Evolutionary conservation across 1,140 invertebrate species (phyloP).

Genomic region (Eueides isabella): DNA sequence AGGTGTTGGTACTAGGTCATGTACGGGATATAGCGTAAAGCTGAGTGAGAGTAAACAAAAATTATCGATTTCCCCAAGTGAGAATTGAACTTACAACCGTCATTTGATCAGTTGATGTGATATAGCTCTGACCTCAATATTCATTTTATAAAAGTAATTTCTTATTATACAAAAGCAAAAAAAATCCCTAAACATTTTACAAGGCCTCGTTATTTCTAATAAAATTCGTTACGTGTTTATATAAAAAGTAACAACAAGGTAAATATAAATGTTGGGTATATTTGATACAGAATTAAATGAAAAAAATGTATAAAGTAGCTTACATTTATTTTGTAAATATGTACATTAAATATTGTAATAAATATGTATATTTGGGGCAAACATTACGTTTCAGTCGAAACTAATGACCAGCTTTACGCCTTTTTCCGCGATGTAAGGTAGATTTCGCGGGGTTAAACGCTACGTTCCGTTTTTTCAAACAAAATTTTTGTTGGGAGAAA

Average conservation of each 20-base stretch:
- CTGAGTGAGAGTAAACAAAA: no score
- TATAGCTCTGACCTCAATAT: background rate
- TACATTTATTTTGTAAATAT: background rate
- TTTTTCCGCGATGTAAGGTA: no score
- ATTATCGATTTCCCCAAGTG: no score
- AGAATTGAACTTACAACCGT: no score
- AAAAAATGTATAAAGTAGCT: background rate
- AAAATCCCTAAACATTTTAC: background rate
- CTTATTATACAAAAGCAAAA: background rate
- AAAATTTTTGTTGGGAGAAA: no score
- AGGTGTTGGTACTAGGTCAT: no score
- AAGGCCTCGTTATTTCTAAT: conserved; percentile 4
- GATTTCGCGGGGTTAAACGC: no score
- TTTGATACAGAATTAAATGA: background rate
- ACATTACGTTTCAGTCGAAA: background rate
- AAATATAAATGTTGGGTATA: background rate
- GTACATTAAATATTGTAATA: background rate
- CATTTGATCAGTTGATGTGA: no score
- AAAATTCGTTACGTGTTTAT: background rate
- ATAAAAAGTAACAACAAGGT: background rate
- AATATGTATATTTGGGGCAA: background rate
- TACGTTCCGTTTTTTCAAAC: no score
- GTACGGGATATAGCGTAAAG: no score
- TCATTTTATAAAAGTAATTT: background rate
- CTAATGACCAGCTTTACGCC: no score